Conservation (phyloP, 1,140 invertebrate genomes). For the Chionoecetes opilio region DNA sequence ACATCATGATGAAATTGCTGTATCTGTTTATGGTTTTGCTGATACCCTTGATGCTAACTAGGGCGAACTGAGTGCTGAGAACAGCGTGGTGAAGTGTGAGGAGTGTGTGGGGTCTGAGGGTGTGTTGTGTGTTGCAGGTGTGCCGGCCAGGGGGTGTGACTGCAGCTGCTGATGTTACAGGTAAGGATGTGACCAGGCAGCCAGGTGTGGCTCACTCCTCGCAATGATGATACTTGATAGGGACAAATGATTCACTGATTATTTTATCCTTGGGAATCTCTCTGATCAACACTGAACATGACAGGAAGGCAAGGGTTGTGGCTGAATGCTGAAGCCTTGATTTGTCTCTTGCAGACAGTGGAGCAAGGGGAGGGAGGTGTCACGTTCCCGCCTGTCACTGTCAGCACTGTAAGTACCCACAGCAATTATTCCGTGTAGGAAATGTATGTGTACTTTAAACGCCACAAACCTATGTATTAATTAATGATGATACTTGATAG, state of each 20-base stretch:
- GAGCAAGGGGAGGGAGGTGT: too few relatives aligned
- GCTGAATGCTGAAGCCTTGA: too few relatives aligned
- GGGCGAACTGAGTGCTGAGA: neutral
- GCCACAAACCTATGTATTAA: too few relatives aligned
- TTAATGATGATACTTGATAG: too few relatives aligned
- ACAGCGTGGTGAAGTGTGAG: neutral
- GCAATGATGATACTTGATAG: slow-evolving; percentile 27
- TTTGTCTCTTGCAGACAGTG: too few relatives aligned
- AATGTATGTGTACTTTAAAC: too few relatives aligned
- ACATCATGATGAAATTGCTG: neutral
- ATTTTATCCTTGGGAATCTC: neutral
- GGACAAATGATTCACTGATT: neutral
- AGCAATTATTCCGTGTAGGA: too few relatives aligned
- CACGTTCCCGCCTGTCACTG: too few relatives aligned
- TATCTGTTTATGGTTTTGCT: neutral
- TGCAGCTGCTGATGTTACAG: neutral
- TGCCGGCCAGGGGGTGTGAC: neutral
- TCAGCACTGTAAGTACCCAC: too few relatives aligned
- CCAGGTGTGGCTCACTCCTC: neutral
- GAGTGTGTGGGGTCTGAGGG: neutral
- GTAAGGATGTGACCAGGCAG: neutral
- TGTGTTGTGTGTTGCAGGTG: neutral
- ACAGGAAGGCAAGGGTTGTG: too few relatives aligned
- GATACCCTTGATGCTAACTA: neutral
- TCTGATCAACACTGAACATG: neutral